Evolutionary conservation across 2,888 invertebrate genomes (phyloP), one percentile per base, ranked within the genome.

Genomic region (Melanotus villosus): DNA sequence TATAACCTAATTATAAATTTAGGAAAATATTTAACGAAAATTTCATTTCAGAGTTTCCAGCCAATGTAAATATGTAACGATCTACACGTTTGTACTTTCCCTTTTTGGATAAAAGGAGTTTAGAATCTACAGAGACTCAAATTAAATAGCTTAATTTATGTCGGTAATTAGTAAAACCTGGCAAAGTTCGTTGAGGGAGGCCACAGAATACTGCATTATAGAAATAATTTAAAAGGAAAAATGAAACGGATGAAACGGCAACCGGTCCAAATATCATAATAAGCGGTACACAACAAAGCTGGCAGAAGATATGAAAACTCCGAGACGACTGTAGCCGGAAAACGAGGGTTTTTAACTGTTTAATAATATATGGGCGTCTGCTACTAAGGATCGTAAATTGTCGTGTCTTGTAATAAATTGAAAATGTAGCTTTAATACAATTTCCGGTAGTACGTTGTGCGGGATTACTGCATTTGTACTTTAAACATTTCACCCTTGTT

Each of bases 141-240:
- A 67, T 67, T 67, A 67, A 67, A 67, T 67, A 67, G 54, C 54
- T n/a, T 67, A 67, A 67, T 67, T 67, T 67, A 67, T 67, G 67
- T 43, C 16, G 14, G 62, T 67, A 62, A 62, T 67, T 67, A 67
- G 54, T 18, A 47, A 60, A 67, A 62, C 62, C 60, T 67, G 36
- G 26, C 43, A 56, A 67, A 62, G 36, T 45, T 45, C 43, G 34
- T 54, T n/a, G n/a, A n/a, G 52, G 52, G 54, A 18, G 54, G 18
- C 34, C 16, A 14, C 19, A 60, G 32, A 41, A 18, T 23, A 34
- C 58, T 50, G 12, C 43, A 45, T 52, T n/a, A 60, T 36, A 30
- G 23, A 54, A 59, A 60, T 60, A 67, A 19, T 59, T 67, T 57
- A 57, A 47, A 54, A 65, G 34, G 32, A 56, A 57, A 65, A 65